These are phyloP conservation scores for Adelphocoris suturalis DNA, from an alignment of 2,888 invertebrate species.

Conservation along the genomic window DNA sequence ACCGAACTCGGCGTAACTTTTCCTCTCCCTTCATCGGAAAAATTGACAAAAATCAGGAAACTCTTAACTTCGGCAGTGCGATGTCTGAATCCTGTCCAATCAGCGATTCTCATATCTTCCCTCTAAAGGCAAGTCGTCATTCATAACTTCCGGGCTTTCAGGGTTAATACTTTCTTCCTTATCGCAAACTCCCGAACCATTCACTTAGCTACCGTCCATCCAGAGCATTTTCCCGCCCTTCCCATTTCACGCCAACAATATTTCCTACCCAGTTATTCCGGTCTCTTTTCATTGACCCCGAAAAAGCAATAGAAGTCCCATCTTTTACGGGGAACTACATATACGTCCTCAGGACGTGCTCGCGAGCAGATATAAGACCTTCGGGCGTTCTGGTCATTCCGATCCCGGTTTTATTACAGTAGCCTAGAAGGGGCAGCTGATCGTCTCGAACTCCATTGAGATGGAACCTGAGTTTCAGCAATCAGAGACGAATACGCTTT, in stretches of 20 bases:
- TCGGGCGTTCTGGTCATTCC: constrained; percentile 13
- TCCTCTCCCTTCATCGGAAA: background rate
- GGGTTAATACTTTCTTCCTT: background rate
- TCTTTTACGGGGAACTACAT: background rate
- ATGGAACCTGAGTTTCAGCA: background rate
- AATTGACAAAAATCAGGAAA: constrained; percentile 20
- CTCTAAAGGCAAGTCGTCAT: constrained; percentile 2
- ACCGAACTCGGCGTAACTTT: background rate
- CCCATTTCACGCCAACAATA: background rate
- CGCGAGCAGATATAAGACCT: constrained; percentile 10
- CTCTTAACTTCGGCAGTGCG: background rate
- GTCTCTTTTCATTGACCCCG: background rate
- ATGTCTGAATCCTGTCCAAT: constrained; percentile 26
- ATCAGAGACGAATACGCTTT: background rate
- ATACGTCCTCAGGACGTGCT: constrained; percentile 5
- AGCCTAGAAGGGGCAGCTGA: background rate
- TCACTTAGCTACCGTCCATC: background rate
- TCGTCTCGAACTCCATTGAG: background rate
- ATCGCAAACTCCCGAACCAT: background rate
- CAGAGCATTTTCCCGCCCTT: background rate
- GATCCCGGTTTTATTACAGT: background rate
- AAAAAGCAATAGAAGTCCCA: constrained; percentile 27
- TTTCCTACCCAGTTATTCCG: constrained; percentile 8
- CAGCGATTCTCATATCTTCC: constrained; percentile 17
- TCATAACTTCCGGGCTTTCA: constrained; percentile 2